phyloP scores from a whole-genome alignment of 2,888 invertebrate species.

The Biston betularia region DNA sequence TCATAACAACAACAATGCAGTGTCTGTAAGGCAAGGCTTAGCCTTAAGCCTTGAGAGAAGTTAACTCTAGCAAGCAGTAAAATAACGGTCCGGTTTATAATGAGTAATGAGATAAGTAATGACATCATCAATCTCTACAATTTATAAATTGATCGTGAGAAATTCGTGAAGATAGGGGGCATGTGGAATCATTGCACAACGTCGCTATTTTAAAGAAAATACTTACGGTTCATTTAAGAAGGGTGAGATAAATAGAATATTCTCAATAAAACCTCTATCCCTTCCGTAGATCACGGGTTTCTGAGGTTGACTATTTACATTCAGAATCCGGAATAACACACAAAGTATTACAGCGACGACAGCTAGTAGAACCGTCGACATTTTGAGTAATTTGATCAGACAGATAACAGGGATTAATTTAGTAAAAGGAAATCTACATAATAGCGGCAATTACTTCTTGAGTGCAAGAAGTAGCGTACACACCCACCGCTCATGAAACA shows the following conservation, averaged over 20 bases:
- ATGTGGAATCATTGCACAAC: background rate
- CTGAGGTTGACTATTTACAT: constrained; percentile 93
- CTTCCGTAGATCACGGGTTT: constrained; percentile 92
- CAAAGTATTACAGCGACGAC: constrained; percentile 93
- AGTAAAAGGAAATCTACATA: constrained; percentile 66
- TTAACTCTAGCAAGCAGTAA: constrained; percentile 27
- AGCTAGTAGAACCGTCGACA: constrained; percentile 94
- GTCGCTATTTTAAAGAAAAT: constrained; percentile 32
- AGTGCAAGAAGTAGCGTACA: constrained; percentile 51
- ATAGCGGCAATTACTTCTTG: constrained; percentile 60
- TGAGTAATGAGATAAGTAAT: constrained; percentile 47
- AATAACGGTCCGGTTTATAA: constrained; percentile 43
- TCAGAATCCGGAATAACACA: constrained; percentile 93
- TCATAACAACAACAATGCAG: constrained; percentile 2
- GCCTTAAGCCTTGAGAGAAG: constrained; percentile 16
- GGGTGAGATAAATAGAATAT: constrained; percentile 92
- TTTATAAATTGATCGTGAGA: constrained; percentile 12
- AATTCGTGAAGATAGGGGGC: background rate
- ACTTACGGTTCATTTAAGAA: constrained; percentile 94
- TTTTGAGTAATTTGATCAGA: constrained; percentile 57
- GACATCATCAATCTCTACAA: constrained; percentile 64
- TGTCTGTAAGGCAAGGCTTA: background rate
- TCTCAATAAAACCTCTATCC: constrained; percentile 91
- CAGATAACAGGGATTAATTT: constrained; percentile 41
- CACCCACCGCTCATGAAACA: constrained; percentile 53